A percentile compares a stretch with the other conserved stretches of the same genome.
Conservation (phyloP, 2,797 vertebrate genomes). For the Crenuchus spilurus region DNA sequence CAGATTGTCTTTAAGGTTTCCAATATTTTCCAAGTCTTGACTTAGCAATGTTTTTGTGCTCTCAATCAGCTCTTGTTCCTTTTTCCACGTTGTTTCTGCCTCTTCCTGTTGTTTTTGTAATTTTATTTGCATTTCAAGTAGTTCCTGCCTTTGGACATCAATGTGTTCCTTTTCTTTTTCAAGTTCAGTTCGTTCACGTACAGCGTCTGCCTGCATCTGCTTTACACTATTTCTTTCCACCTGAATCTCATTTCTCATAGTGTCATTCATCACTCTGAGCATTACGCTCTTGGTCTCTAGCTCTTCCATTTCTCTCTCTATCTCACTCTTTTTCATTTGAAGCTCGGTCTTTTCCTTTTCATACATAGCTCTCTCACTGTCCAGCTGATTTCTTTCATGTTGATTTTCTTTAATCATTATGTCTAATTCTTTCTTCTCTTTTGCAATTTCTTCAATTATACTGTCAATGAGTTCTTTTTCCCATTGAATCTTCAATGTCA, state of each 20-base stretch:
- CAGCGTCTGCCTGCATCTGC: background rate
- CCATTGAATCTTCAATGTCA: conserved; percentile 8
- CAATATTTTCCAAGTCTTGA: conserved; percentile 4
- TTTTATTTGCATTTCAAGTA: background rate
- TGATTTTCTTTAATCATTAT: background rate
- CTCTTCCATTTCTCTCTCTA: background rate
- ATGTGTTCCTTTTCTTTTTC: conserved; percentile 14
- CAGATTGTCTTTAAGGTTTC: background rate
- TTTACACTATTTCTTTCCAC: conserved; percentile 23
- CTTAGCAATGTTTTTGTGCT: background rate
- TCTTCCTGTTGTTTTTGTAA: background rate
- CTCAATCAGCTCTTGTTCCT: conserved; percentile 21
- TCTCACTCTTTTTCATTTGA: background rate
- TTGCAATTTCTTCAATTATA: background rate
- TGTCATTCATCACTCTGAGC: conserved; percentile 5
- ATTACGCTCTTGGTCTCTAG: conserved; percentile 11
- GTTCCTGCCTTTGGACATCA: conserved; percentile 14
- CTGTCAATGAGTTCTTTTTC: conserved; percentile 13
- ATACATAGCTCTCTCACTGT: conserved; percentile 19
- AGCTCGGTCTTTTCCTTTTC: conserved; percentile 17
- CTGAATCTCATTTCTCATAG: conserved; percentile 8
- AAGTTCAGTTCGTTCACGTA: conserved; percentile 1
- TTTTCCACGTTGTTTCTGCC: background rate
- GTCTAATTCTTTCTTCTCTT: conserved; percentile 1
- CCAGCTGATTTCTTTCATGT: conserved; percentile 1